Evolutionary conservation across 2,888 invertebrate genomes (phyloP).

Genomic region (Carterocephalus palaemon): DNA sequence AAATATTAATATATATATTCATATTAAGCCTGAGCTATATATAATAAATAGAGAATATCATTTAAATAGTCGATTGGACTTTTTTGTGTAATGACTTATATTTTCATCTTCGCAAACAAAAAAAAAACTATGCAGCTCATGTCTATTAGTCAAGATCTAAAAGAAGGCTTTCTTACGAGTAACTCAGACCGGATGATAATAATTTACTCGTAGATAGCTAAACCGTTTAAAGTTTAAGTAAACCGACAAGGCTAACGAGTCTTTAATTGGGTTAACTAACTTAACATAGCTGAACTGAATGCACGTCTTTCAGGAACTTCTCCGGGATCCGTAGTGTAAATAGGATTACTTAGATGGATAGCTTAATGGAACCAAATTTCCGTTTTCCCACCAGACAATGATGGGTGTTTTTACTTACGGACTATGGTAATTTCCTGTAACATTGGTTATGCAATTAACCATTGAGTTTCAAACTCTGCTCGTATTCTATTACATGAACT

Average conservation of each 20-base stretch:
- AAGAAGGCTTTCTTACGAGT: neutral
- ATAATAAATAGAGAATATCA: too few species aligned
- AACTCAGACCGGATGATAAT: neutral
- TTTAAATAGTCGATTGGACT: too few species aligned
- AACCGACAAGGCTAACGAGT: slow-evolving; percentile 1
- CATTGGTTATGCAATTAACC: too few species aligned
- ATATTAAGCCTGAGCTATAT: too few species aligned
- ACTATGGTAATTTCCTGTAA: neutral
- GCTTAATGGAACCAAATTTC: neutral
- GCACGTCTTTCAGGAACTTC: neutral
- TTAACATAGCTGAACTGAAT: slow-evolving; percentile 5
- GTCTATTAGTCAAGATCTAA: too few species aligned
- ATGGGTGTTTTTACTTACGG: neutral
- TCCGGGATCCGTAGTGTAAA: neutral
- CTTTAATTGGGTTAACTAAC: slow-evolving; percentile 9
- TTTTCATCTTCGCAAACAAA: too few species aligned
- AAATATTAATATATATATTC: too few species aligned
- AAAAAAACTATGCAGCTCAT: too few species aligned
- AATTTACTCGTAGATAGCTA: neutral
- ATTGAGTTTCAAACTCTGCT: too few species aligned
- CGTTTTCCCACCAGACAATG: neutral
- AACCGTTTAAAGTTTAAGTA: neutral
- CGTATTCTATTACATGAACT: too few species aligned
- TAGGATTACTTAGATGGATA: slow-evolving; percentile 3
- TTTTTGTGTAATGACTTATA: too few species aligned